These are phyloP conservation scores for Eleginops maclovinus DNA, from an alignment of 2,113 vertebrate species.

Conservation along the genomic window DNA sequence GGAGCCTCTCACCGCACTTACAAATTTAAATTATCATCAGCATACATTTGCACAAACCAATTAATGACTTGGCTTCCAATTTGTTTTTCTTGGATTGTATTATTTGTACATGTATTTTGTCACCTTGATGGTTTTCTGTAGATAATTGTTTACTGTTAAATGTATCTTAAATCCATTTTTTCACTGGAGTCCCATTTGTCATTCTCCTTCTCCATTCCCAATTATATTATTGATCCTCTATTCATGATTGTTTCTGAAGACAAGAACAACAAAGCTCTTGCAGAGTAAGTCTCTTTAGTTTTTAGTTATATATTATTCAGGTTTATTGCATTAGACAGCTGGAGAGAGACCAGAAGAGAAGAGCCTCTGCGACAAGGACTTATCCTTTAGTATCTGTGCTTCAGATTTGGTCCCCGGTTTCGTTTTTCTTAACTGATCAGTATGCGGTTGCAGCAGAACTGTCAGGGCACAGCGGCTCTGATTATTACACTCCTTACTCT, in stretches of 20 bases:
- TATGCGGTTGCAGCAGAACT: constrained; percentile 25
- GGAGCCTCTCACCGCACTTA: not conserved
- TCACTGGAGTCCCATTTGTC: not conserved
- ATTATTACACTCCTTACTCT: constrained; percentile 47
- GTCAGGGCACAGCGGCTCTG: constrained; percentile 30
- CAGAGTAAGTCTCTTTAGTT: constrained; percentile 1
- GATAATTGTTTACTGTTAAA: not conserved
- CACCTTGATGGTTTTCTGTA: not conserved
- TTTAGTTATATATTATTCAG: not conserved
- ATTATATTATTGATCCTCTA: constrained; percentile 2
- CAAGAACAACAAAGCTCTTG: constrained; percentile 11
- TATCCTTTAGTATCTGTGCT: too few species aligned
- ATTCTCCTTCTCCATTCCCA: constrained; percentile 3
- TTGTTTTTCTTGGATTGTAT: not conserved
- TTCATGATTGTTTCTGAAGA: constrained; percentile 15
- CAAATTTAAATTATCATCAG: constrained; percentile 20
- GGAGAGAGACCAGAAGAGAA: too few species aligned
- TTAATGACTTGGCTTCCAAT: constrained; percentile 12
- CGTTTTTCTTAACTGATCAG: constrained; percentile 13
- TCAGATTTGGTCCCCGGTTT: not conserved
- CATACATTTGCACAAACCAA: constrained; percentile 25
- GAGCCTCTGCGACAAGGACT: too few species aligned
- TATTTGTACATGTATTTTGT: not conserved
- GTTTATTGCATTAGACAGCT: too few species aligned
- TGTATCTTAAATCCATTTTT: constrained; percentile 19